Conservation (phyloP, 2,113 vertebrate genomes). For the Corythornis vintsioides region DNA sequence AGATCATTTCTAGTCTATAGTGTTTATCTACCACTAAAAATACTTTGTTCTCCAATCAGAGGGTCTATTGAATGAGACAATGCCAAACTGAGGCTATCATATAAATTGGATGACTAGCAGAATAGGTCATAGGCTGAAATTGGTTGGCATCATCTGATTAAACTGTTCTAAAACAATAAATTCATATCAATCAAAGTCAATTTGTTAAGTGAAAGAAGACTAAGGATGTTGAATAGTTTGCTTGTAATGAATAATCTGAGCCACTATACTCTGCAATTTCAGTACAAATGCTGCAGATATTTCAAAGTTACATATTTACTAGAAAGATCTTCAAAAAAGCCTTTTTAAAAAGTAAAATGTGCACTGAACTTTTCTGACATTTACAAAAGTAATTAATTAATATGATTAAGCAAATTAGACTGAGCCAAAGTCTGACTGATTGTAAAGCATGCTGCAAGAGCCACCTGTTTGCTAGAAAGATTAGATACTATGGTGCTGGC, state of each 20-base stretch:
- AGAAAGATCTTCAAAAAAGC: conserved; percentile 33
- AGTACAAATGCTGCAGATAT: conserved; percentile 24
- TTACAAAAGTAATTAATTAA: conserved; percentile 75
- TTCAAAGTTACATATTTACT: conserved; percentile 64
- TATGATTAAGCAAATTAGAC: conserved; percentile 73
- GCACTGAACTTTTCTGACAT: conserved; percentile 72
- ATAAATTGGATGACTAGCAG: not conserved
- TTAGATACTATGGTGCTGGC: conserved; percentile 57
- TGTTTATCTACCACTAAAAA: not conserved
- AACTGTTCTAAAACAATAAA: not conserved
- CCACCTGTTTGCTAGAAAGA: conserved; percentile 72
- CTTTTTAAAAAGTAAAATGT: conserved; percentile 65
- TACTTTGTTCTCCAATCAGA: not conserved
- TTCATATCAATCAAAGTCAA: not conserved
- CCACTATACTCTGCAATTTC: not conserved
- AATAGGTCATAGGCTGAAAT: not conserved
- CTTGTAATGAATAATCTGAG: not conserved
- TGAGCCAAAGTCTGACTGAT: conserved; percentile 72
- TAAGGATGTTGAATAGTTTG: not conserved
- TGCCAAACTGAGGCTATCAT: not conserved
- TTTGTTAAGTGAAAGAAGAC: not conserved
- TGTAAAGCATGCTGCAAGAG: conserved; percentile 70
- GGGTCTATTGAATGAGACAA: not conserved
- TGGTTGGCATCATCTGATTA: not conserved
- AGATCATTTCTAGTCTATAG: not conserved